Conservation (phyloP, 2,888 invertebrate genomes). For the Leptinotarsa juncta region DNA sequence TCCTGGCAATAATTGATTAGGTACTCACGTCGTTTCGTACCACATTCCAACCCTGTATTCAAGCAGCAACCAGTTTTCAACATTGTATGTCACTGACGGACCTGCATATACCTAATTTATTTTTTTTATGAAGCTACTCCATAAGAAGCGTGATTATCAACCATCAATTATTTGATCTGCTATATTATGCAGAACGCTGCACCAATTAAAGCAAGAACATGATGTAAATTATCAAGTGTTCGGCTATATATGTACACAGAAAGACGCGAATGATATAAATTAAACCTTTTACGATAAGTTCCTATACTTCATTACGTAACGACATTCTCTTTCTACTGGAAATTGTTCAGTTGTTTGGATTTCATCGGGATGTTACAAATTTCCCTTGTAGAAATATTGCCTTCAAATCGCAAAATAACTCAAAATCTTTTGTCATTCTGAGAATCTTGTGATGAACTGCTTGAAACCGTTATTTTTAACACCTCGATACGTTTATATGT, state of each 20-base stretch:
- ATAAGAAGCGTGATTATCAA: slow-evolving; percentile 35
- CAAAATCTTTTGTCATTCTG: too few species aligned
- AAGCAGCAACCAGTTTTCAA: slow-evolving; percentile 2
- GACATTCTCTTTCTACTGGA: slow-evolving; percentile 21
- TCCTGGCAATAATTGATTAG: too few species aligned
- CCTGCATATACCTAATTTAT: slow-evolving; percentile 15
- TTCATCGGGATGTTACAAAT: not conserved
- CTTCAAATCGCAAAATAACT: too few species aligned
- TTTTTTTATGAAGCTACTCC: slow-evolving; percentile 1
- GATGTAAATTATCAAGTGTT: slow-evolving; percentile 37
- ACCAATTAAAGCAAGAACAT: slow-evolving; percentile 39
- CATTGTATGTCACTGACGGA: slow-evolving; percentile 12
- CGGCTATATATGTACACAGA: slow-evolving; percentile 23
- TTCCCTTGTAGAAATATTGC: too few species aligned
- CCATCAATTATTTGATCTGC: slow-evolving; percentile 35
- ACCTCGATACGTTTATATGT: too few species aligned
- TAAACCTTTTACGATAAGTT: slow-evolving; percentile 33
- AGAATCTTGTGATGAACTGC: too few species aligned
- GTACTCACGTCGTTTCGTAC: too few species aligned
- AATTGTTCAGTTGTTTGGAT: not conserved
- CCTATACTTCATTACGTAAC: slow-evolving; percentile 32
- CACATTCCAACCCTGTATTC: not conserved
- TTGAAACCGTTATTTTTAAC: too few species aligned
- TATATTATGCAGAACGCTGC: slow-evolving; percentile 36
- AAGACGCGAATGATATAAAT: slow-evolving; percentile 26